Evolutionary conservation across 2,797 vertebrate genomes (phyloP), one percentile per base, ranked within the genome.

Genomic region (Peromyscus melanophrys): DNA sequence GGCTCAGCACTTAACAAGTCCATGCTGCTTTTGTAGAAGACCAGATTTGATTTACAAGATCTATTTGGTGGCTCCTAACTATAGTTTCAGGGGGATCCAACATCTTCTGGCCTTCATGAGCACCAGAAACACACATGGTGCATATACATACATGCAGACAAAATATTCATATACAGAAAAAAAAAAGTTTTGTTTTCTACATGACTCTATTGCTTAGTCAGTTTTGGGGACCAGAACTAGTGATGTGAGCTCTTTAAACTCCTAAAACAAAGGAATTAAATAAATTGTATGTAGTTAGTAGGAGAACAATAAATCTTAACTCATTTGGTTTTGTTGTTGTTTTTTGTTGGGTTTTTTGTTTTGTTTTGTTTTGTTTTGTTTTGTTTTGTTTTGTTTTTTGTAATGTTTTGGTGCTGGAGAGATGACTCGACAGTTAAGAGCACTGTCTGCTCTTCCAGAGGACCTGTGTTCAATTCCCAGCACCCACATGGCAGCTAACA

Each of bases 171-270:
- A 57, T 57, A n/a, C 52, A 37, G 49, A 52, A 52, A 12, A 52
- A 37, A 81, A 80, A 55, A n/a, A 6, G 52, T 81, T 80, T 80
- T 81, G 78, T 59, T 96, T 95, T 94, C 87, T 85, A 75, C 46
- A 17, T 91, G 75, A 67, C 46, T 91, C 6, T 94, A 59, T 34
- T 86, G 43, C 5, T 92, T 76, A 7, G 29, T 82, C 25, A 40
- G 40, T 31, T 46, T 96, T 91, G 23, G 49, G 40, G 92, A 90
- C 57, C 25, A 61, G 29, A 71, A 81, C 49, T 21, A 81, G 34
- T 81, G 29, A 89, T 76, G 17, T 92, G 65, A 93, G 43, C 80
- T 89, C 92, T 94, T 86, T 57, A 25, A 55, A 67, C 69, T 94
- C 34, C 11, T 55, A 40, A 55, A 92, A 94, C 31, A 40, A 76